Conservation (phyloP, 2,797 vertebrate species). For the Sparus aurata region DNA sequence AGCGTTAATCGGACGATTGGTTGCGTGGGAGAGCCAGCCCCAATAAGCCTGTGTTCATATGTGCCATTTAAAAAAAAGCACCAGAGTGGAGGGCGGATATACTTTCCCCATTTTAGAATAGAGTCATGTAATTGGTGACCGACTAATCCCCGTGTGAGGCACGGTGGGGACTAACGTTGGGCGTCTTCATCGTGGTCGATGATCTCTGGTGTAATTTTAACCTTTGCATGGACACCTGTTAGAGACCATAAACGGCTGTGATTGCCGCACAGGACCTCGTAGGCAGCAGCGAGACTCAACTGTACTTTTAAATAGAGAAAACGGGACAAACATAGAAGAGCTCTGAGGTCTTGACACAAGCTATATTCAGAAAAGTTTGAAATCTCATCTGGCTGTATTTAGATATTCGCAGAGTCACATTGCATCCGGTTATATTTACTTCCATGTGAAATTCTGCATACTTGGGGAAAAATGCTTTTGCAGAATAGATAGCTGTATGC, state of each 20-base stretch:
- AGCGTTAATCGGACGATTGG: background rate
- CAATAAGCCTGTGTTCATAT: background rate
- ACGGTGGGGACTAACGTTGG: conserved; percentile 11
- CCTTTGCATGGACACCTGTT: conserved; percentile 49
- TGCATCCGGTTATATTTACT: background rate
- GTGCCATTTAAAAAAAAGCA: background rate
- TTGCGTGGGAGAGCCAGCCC: background rate
- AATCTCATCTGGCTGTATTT: background rate
- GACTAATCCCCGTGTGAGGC: background rate
- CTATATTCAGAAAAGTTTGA: conserved; percentile 39
- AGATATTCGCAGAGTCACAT: background rate
- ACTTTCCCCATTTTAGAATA: background rate
- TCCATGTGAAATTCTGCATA: background rate
- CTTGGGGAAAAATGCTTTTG: background rate
- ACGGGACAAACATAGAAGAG: conserved; percentile 44
- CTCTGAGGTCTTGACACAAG: background rate
- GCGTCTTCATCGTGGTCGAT: conserved; percentile 20
- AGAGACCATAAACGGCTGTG: conserved; percentile 22
- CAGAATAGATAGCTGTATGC: too few species aligned
- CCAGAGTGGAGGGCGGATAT: background rate
- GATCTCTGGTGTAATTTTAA: conserved; percentile 36
- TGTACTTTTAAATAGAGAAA: conserved; percentile 45
- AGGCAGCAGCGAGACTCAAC: conserved; percentile 13
- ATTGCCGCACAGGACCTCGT: conserved; percentile 1
- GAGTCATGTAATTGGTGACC: background rate